Percentiles rank a stretch among this genome's conserved stretches.
Evolutionary conservation across 1,140 invertebrate species (phyloP).

Genomic region (Heliconius hewitsoni): DNA sequence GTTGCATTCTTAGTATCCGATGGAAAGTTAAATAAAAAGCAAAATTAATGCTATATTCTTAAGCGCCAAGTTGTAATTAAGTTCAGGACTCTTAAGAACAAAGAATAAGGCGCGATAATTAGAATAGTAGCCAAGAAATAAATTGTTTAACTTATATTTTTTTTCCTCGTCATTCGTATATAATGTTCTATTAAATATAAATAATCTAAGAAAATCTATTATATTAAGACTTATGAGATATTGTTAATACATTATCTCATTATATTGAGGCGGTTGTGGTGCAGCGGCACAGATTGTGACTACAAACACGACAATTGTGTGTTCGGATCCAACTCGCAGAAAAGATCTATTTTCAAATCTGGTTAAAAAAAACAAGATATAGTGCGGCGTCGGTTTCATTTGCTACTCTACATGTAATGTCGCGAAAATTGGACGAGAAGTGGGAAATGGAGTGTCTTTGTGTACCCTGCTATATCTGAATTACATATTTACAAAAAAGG

Average conservation of each 20-base stretch:
- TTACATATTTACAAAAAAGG: too few species aligned
- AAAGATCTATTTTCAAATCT: too few species aligned
- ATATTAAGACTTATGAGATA: background rate
- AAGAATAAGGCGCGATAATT: constrained; percentile 6
- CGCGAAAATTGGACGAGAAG: too few species aligned
- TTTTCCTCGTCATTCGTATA: background rate
- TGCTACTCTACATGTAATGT: too few species aligned
- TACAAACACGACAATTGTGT: too few species aligned
- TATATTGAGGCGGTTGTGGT: too few species aligned
- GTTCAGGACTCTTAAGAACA: constrained; percentile 12
- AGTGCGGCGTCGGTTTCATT: too few species aligned
- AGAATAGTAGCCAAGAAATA: constrained; percentile 12
- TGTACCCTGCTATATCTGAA: too few species aligned
- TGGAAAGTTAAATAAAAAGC: constrained; percentile 4
- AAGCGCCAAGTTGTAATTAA: constrained; percentile 1
- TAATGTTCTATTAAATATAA: background rate
- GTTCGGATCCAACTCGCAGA: too few species aligned
- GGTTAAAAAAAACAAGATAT: too few species aligned
- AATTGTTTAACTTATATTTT: constrained; percentile 2
- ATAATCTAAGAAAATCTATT: background rate
- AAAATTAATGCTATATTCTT: background rate
- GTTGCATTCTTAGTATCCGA: background rate
- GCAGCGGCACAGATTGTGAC: too few species aligned
- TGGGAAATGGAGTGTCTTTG: too few species aligned
- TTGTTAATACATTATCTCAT: background rate